Evolutionary conservation across 2,113 vertebrate genomes (phyloP).

Genomic region (Limanda limanda): DNA sequence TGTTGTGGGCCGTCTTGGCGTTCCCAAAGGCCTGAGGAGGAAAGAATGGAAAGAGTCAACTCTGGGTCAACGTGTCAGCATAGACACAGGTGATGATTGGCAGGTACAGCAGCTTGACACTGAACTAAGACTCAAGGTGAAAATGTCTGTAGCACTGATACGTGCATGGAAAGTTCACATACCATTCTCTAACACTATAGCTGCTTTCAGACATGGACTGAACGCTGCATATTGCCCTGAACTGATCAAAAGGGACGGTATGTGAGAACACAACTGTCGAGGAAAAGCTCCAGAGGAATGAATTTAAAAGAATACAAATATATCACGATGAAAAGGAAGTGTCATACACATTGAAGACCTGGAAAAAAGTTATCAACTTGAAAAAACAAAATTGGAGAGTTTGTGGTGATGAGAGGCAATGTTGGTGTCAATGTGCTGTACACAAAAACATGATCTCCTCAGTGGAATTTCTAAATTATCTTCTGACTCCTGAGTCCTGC

Average conservation of each 20-base stretch:
- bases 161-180: background rate
- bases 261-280: background rate
- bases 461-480: no score
- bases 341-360: no score
- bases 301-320: no score
- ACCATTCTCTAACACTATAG: background rate
- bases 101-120: background rate
- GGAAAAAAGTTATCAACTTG: no score
- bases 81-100: background rate
- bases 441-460: no score
- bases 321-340: no score
- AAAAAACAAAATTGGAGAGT: no score
- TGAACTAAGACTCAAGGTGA: background rate
- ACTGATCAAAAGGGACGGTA: background rate
- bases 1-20: slow-evolving; percentile 97
- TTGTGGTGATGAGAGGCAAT: no score
- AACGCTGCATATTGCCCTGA: background rate
- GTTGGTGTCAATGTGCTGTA: no score
- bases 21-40: slow-evolving; percentile 94
- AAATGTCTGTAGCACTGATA: background rate
- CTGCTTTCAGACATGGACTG: background rate
- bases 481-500: no score
- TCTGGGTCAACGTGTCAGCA: background rate
- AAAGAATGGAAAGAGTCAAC: slow-evolving; percentile 7
- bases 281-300: no score